Evolutionary conservation across 2,113 vertebrate genomes (phyloP).

Genomic region (Eupsittula cactorum): DNA sequence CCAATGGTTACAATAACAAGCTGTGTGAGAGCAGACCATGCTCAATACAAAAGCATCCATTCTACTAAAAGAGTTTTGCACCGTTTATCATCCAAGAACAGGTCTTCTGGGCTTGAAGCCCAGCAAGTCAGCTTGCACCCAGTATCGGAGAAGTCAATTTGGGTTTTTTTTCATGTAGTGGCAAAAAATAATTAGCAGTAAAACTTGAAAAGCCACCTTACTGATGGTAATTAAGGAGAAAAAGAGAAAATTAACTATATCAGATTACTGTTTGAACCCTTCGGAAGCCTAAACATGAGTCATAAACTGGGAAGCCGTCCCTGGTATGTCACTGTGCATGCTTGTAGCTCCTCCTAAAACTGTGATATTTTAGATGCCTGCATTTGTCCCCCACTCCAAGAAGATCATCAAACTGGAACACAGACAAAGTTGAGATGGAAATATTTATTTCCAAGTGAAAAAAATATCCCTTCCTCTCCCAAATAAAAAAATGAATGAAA

Average conservation of each 20-base stretch:
- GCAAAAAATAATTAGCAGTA: neutral
- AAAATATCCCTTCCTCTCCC: neutral
- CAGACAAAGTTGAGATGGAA: neutral
- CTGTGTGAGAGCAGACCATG: neutral
- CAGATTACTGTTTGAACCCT: neutral
- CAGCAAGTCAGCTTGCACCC: neutral
- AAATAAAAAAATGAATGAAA: neutral
- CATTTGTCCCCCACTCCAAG: neutral
- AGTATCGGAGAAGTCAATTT: neutral
- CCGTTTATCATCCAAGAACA: neutral
- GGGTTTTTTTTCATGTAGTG: neutral
- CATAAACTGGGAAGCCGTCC: neutral
- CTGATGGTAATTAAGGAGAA: neutral
- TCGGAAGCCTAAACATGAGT: neutral
- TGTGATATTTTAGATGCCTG: neutral
- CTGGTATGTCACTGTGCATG: neutral
- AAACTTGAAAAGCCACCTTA: neutral
- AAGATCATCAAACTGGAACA: neutral
- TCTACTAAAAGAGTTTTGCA: neutral
- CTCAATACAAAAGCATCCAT: neutral
- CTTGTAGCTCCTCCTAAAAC: neutral
- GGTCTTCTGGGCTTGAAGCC: neutral
- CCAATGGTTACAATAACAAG: accelerated
- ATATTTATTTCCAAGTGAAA: neutral
- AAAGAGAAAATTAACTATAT: neutral